phyloP scores from a whole-genome alignment of 1,140 invertebrate species.

The Drosophila carrolli region DNA sequence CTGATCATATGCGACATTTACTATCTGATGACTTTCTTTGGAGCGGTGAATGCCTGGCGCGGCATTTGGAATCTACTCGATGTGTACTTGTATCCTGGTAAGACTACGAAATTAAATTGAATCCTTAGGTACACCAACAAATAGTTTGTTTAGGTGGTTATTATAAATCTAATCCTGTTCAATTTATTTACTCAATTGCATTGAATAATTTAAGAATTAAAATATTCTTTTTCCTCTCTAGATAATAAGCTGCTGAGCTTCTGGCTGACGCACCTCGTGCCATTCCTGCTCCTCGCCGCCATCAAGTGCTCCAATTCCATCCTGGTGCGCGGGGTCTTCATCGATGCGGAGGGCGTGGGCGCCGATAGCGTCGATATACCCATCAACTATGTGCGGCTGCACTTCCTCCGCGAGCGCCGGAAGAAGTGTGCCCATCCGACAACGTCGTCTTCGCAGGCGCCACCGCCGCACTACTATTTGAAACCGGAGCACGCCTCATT shows the following conservation, averaged over 20 bases:
- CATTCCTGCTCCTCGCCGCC: slow-evolving; percentile 90
- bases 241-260: slow-evolving; percentile 90
- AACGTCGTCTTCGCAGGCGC: neutral
- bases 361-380: slow-evolving; percentile 92
- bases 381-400: slow-evolving; percentile 91
- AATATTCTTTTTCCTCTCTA: slow-evolving; percentile 63
- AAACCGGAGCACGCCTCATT: slow-evolving; percentile 58
- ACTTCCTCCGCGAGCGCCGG: slow-evolving; percentile 88
- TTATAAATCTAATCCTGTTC: too few relatives aligned
- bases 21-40: slow-evolving; percentile 90
- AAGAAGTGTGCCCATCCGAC: slow-evolving; percentile 84
- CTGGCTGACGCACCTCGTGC: slow-evolving; percentile 90
- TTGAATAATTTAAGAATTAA: too few relatives aligned
- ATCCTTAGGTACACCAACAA: too few relatives aligned
- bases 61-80: slow-evolving; percentile 93
- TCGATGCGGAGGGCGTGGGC: slow-evolving; percentile 92
- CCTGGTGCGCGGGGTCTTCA: slow-evolving; percentile 92
- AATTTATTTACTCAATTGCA: too few relatives aligned
- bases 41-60: slow-evolving; percentile 94
- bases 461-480: slow-evolving; percentile 58
- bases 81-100: slow-evolving; percentile 91
- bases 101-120: neutral
- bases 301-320: slow-evolving; percentile 94
- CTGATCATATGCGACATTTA: slow-evolving; percentile 90
- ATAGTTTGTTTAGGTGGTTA: too few relatives aligned